Percentiles rank a stretch among this genome's conserved stretches.
phyloP scores from a whole-genome alignment of 2,797 vertebrate genomes.

The Micropoecilia bifurca region DNA sequence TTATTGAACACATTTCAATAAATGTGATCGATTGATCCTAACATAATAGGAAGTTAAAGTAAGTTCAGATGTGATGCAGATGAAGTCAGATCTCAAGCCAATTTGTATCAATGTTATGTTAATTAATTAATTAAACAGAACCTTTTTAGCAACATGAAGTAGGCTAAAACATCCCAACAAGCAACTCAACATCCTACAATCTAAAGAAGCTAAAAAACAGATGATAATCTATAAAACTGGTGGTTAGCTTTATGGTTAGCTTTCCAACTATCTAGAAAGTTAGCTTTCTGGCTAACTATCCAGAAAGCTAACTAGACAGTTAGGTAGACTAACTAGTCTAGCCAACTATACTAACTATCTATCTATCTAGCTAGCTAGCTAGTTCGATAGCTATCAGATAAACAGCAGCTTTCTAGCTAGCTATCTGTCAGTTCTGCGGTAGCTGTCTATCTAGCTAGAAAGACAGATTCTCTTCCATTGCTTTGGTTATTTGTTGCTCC shows the following conservation, averaged over 20 bases:
- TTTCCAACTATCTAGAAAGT: no score
- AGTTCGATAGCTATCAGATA: neutral
- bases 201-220: neutral
- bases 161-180: neutral
- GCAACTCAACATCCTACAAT: neutral
- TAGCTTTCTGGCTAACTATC: no score
- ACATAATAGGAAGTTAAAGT: neutral
- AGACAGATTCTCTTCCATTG: neutral
- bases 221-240: neutral
- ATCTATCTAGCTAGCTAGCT: no score
- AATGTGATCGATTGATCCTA: neutral
- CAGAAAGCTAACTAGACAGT: no score
- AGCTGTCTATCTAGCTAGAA: no score
- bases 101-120: neutral
- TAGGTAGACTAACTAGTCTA: no score
- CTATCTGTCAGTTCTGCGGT: no score
- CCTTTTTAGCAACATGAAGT: neutral
- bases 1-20: neutral
- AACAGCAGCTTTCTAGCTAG: no score
- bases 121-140: neutral
- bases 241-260: no score
- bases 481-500: constrained; percentile 5
- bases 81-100: neutral
- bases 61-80: neutral
- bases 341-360: no score